These are phyloP conservation scores for Cephus rjabovi DNA, from an alignment of 2,888 invertebrate species.

Conservation along the genomic window DNA sequence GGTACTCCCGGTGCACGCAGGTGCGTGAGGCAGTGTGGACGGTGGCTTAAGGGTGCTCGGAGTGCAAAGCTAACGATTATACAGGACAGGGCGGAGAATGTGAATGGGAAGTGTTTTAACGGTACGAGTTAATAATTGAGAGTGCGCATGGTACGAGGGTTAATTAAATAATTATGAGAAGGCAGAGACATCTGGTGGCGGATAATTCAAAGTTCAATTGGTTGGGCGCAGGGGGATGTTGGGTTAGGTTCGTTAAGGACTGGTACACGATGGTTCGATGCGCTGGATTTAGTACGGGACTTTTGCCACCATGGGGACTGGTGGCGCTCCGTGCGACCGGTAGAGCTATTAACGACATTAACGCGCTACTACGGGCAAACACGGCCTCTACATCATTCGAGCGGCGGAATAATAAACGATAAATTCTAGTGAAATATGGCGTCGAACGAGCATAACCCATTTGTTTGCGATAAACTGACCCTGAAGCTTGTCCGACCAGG, in stretches of 20 bases:
- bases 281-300: neutral
- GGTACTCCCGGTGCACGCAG: neutral
- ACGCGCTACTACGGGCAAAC: constrained; percentile 61
- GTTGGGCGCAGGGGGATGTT: rapidly evolving
- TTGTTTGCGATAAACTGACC: constrained; percentile 66
- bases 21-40: neutral
- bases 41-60: neutral
- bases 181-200: no score
- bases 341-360: constrained; percentile 64
- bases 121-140: no score
- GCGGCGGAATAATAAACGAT: constrained; percentile 62
- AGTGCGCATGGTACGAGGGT: no score
- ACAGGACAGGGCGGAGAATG: no score
- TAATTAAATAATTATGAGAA: no score
- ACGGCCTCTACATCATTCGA: constrained; percentile 59
- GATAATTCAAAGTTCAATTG: no score
- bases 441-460: constrained; percentile 64
- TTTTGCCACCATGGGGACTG: neutral
- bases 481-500: constrained; percentile 61
- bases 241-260: neutral
- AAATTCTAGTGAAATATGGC: constrained; percentile 64
- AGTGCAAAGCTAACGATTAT: no score
- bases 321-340: constrained; percentile 14
- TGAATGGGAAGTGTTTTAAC: no score
- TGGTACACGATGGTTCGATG: neutral